Conservation (phyloP, 2,113 vertebrate genomes). For the Thalassoma bifasciatum region DNA sequence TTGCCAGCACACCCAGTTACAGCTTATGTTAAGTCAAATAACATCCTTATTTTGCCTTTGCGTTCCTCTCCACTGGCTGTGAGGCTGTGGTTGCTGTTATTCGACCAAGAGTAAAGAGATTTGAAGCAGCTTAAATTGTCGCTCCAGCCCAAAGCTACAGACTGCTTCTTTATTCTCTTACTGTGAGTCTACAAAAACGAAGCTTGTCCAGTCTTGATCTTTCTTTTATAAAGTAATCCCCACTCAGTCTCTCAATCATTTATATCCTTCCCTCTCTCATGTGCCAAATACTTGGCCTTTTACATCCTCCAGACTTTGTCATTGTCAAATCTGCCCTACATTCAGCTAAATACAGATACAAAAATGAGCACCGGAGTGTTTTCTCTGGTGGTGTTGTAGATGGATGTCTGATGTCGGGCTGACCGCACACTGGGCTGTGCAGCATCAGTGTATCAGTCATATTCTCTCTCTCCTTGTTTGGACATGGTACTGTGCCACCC, state of each 20-base stretch:
- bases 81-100: slow-evolving; percentile 16
- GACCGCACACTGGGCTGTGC: slow-evolving; percentile 1
- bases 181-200: slow-evolving; percentile 38
- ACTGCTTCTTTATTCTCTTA: slow-evolving; percentile 49
- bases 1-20: slow-evolving; percentile 29
- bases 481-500: not conserved
- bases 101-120: slow-evolving; percentile 50
- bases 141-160: slow-evolving; percentile 35
- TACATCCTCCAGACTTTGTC: slow-evolving; percentile 40
- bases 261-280: slow-evolving; percentile 39
- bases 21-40: slow-evolving; percentile 42
- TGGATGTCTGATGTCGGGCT: slow-evolving; percentile 6
- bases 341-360: slow-evolving; percentile 16
- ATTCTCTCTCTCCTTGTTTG: slow-evolving; percentile 29
- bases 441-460: slow-evolving; percentile 30
- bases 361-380: slow-evolving; percentile 25
- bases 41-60: slow-evolving; percentile 22
- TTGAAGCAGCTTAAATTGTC: slow-evolving; percentile 66
- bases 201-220: slow-evolving; percentile 49
- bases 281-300: slow-evolving; percentile 40
- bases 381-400: slow-evolving; percentile 42
- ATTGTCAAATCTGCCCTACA: slow-evolving; percentile 50
- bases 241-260: slow-evolving; percentile 56
- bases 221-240: slow-evolving; percentile 50
- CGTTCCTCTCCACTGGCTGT: slow-evolving; percentile 35